Evolutionary conservation across 2,888 invertebrate species (phyloP), one percentile per base, ranked within the genome.

Genomic region (Andrena haemorrhoa): DNA sequence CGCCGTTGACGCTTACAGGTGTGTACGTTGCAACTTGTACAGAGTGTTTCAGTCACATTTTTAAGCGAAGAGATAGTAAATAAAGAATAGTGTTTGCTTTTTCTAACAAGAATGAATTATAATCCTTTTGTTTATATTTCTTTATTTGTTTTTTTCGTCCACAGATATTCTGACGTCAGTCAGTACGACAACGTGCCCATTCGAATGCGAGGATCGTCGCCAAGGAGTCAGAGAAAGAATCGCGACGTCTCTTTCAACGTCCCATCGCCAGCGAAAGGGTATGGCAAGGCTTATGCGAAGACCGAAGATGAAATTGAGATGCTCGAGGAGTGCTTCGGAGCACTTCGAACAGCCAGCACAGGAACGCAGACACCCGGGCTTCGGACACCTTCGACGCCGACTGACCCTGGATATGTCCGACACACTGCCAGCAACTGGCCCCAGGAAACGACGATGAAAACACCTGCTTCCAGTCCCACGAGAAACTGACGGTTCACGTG

Each of bases 331-430:
- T 92, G 91, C 85, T 92, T 94, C 75, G 91, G 89, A 61, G 90
- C 85, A 33, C 81, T 93, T 6, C 89, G 90, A 86, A 92, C 91
- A 10, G 86, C 92, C 16, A 91, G 90, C 12, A 93, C 88, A 3
- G 92, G 90, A 60, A 92, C 92, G 0, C 92, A 92, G 69, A 92
- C 91, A 8, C 47, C 81, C 1, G 83, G 85, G 2, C 31, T 75
- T 1, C 82, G 87, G 35, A 66, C 77, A 12, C 94, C 94, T 0
- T 96, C 96, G n/a, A 95, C 96, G 0, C 96, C 97, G 0, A 96
- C 95, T 0, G 97, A 97, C 92, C 97, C 96, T 0, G 97, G 97
- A 2, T 97, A 95, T 88, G 97, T 97, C 1, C 96, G 96, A 89
- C 97, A 97, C 90, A 95, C 96, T 0, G 97, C 96, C 0, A 96